These are phyloP conservation scores for Calosoma granatense DNA, from an alignment of 1,140 invertebrate genomes.

Conservation along the genomic window DNA sequence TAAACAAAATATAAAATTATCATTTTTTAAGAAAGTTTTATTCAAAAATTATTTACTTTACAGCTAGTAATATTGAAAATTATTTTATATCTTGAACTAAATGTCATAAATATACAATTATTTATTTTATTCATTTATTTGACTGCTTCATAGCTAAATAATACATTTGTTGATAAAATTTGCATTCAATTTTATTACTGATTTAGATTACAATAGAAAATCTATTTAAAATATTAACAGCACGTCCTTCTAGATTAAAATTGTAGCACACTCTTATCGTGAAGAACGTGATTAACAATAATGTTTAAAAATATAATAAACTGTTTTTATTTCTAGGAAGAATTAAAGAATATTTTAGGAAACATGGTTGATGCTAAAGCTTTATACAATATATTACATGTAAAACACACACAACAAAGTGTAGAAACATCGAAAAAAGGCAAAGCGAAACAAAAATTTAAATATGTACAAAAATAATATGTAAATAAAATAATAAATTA, in stretches of 20 bases:
- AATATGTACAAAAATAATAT: background rate
- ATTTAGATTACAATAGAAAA: too few relatives aligned
- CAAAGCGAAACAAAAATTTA: constrained; percentile 3
- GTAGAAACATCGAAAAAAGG: background rate
- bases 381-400: constrained; percentile 26
- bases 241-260: too few relatives aligned
- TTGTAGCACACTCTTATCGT: constrained; percentile 6
- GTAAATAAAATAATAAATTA: too few relatives aligned
- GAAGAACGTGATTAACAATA: too few relatives aligned
- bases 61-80: too few relatives aligned
- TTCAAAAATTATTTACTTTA: background rate
- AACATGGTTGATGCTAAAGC: constrained; percentile 26
- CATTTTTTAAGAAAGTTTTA: background rate
- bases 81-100: too few relatives aligned
- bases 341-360: constrained; percentile 28
- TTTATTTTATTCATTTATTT: too few relatives aligned
- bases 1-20: too few relatives aligned
- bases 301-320: too few relatives aligned
- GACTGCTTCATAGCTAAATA: too few relatives aligned
- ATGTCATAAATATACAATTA: too few relatives aligned
- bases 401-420: constrained; percentile 21
- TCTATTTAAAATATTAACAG: too few relatives aligned
- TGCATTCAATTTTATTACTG: constrained; percentile 8
- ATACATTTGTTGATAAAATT: background rate
- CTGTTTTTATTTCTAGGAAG: constrained; percentile 21